phyloP scores from a whole-genome alignment of 1,140 invertebrate genomes.

The Zaprionus nigranus region DNA sequence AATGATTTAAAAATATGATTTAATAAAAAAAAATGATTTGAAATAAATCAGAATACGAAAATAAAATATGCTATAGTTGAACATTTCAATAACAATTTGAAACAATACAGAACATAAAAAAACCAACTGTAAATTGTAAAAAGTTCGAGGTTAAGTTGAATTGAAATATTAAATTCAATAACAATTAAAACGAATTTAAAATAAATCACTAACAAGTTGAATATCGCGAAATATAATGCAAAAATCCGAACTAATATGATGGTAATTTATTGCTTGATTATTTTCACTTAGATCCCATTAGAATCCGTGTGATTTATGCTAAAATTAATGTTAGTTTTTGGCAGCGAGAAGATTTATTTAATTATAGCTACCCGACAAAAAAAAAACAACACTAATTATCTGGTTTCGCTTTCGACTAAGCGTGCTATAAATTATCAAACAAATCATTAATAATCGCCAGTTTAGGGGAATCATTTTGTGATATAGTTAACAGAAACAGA shows the following conservation, averaged over 20 bases:
- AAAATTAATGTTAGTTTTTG: constrained; percentile 1
- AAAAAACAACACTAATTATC: not conserved
- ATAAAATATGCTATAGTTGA: not conserved
- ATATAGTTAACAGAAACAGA: constrained; percentile 17
- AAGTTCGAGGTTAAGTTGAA: not conserved
- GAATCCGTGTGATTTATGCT: not conserved
- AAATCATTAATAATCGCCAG: not conserved
- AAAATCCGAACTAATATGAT: not conserved
- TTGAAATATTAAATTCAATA: not conserved
- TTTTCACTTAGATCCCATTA: not conserved
- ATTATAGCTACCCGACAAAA: not conserved
- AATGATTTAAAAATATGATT: too few species aligned
- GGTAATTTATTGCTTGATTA: not conserved
- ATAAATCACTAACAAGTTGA: not conserved
- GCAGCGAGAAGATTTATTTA: not conserved
- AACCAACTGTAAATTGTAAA: not conserved
- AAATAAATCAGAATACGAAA: too few species aligned
- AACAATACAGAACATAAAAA: not conserved
- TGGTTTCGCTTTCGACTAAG: not conserved
- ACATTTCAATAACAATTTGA: not conserved
- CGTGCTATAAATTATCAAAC: not conserved
- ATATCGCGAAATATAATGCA: not conserved
- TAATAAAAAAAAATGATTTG: too few species aligned
- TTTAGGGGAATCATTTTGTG: constrained; percentile 1
- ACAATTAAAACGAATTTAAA: not conserved